phyloP scores from a whole-genome alignment of 2,888 invertebrate genomes.

The Listrodromus nycthemerus region DNA sequence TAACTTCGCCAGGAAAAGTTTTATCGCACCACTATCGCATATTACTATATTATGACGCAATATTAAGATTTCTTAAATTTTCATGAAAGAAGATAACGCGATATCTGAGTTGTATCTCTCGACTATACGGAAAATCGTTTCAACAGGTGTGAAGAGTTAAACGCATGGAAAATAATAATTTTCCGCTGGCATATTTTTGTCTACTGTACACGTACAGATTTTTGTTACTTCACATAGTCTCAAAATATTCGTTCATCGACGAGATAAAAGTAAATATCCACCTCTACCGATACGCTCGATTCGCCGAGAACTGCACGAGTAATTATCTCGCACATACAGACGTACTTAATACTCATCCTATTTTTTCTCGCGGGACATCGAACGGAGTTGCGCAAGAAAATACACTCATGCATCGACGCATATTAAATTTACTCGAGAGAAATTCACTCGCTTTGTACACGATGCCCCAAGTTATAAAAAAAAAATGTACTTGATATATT shows the following conservation, averaged over 20 bases:
- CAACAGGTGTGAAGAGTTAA: too few species aligned
- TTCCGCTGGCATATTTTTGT: neutral
- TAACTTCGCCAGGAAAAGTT: too few species aligned
- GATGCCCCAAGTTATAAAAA: neutral
- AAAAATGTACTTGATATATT: neutral
- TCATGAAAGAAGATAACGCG: too few species aligned
- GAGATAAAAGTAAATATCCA: neutral
- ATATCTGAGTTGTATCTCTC: too few species aligned
- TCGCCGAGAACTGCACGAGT: neutral
- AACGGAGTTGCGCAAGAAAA: neutral
- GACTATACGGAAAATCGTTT: too few species aligned
- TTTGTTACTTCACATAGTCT: too few species aligned
- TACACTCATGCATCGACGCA: neutral
- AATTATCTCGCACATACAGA: neutral
- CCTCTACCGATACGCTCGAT: neutral
- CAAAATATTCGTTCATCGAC: neutral
- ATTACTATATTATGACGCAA: too few species aligned
- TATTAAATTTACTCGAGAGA: slow-evolving; percentile 11
- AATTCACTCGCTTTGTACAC: neutral
- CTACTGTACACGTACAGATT: neutral
- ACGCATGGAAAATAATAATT: neutral
- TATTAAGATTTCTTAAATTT: too few species aligned
- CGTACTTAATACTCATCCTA: neutral
- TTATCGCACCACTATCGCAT: too few species aligned
- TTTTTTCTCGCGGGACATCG: neutral